These are phyloP conservation scores for Chydorus sphaericus DNA, from an alignment of 2,888 invertebrate genomes.

Conservation along the genomic window DNA sequence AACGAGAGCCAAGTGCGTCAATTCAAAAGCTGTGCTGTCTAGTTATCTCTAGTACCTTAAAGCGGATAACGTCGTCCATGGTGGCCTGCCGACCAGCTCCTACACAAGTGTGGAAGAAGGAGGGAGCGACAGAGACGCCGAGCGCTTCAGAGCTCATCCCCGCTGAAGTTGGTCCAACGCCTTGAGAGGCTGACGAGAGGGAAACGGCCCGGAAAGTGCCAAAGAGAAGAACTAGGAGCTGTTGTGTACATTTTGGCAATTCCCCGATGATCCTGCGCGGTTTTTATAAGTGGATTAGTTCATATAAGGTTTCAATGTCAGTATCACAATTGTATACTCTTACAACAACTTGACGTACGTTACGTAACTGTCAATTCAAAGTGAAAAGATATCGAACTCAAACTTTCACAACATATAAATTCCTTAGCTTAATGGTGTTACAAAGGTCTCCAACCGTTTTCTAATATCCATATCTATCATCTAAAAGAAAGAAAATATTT, in stretches of 20 bases:
- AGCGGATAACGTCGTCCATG: conserved; percentile 88
- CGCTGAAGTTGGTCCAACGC: conserved; percentile 74
- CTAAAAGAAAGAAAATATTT: background rate
- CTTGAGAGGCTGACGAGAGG: conserved; percentile 35
- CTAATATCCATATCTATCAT: background rate
- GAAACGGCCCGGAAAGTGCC: conserved; percentile 86
- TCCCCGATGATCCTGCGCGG: conserved; percentile 71
- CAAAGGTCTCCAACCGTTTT: background rate
- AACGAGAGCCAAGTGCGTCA: too few relatives aligned
- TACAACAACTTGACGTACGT: background rate
- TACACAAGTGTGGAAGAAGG: conserved; percentile 91
- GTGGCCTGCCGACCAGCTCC: conserved; percentile 86
- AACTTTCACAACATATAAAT: too few relatives aligned
- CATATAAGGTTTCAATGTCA: background rate
- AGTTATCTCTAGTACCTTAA: conserved; percentile 62
- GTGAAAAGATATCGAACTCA: too few relatives aligned
- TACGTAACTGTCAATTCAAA: background rate
- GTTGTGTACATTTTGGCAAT: conserved; percentile 77
- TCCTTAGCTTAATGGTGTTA: too few relatives aligned
- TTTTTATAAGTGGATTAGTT: too few relatives aligned
- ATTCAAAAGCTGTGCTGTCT: too few relatives aligned
- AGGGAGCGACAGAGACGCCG: conserved; percentile 88
- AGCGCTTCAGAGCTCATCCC: conserved; percentile 92
- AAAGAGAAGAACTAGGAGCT: conserved; percentile 82
- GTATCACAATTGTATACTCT: background rate